phyloP scores from a whole-genome alignment of 2,113 vertebrate genomes.

The Lophotis ruficrista region DNA sequence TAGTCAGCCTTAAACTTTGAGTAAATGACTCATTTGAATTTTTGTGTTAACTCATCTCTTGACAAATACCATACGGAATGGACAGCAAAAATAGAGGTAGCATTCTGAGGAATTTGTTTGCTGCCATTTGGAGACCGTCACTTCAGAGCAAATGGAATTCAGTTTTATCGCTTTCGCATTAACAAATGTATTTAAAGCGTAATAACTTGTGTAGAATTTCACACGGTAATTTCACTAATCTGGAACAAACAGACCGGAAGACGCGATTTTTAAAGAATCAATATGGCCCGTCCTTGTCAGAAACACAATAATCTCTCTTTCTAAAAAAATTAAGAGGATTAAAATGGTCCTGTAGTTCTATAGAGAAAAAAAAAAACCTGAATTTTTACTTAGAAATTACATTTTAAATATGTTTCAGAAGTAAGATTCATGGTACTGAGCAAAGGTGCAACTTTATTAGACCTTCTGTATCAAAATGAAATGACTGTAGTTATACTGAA shows the following conservation, averaged over 20 bases:
- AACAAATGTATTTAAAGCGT: constrained; percentile 25
- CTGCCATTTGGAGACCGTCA: neutral
- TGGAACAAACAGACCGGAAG: neutral
- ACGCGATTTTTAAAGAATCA: neutral
- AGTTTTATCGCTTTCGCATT: constrained; percentile 11
- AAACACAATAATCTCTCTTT: neutral
- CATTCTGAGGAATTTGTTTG: constrained; percentile 13
- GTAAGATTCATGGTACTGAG: neutral
- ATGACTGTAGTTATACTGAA: neutral
- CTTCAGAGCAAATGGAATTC: neutral
- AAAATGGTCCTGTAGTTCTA: neutral
- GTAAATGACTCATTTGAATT: neutral
- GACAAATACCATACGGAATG: constrained; percentile 27
- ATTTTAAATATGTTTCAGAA: neutral
- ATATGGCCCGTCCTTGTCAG: neutral
- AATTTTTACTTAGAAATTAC: neutral
- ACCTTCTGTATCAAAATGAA: neutral
- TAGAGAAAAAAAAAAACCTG: neutral
- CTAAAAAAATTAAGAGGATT: neutral
- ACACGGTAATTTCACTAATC: constrained; percentile 10
- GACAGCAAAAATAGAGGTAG: neutral
- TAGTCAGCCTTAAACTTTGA: neutral
- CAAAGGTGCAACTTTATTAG: neutral
- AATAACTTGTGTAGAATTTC: constrained; percentile 51
- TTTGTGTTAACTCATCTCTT: constrained; percentile 1